Base-by-base conservation (phyloP, 2,113 vertebrate species). In the Cyanoramphus novaezelandiae region DNA sequence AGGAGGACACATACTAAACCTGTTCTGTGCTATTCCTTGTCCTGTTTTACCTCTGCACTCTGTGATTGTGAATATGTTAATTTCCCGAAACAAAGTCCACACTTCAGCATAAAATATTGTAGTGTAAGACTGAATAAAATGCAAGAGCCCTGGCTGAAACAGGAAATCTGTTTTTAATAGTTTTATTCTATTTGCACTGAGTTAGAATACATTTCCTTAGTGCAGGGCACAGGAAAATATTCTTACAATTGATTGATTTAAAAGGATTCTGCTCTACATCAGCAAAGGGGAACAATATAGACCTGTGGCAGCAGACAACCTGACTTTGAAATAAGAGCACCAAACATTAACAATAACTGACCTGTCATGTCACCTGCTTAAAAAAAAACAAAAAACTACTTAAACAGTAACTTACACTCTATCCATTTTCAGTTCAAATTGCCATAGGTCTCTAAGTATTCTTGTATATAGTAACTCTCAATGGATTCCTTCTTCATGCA, bases 101-200 rank as follows among this genome's bases (percentile, higher is more conserved):
- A 67, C 24, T 86, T 86, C 35, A 67, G 8, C 21, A 78, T 24
- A 75, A 83, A 92, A 88, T 50, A 60, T 33, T 18, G 15, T 44
- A 64, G n/a, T 25, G 6, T 49, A 79, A 79, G 18, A 60, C 27
- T 71, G 33, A 93, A 60, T 68, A 69, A 86, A 93, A 75, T 27
- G 20, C 16, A 33, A 86, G 55, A 84, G 27, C 47, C 13, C 75
- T 68, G 21, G 19, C 52, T 91, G 62, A 39, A 75, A 63, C 31
- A 76, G 84, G 83, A 95, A 95, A 95, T 96, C 2, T 65, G 65
- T 71, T 91, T 95, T 75, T 89, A 92, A 95, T 92, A n/a, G 28
- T 84, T 95, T 95, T 81, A 96, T 94, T 19, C 60, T 9, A 43
- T 95, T 92, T 96, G 29, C 84, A 79, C 65, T 87, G 68, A 91